Conservation (phyloP, 1,140 invertebrate species). For the Aphaenogaster rudis region DNA sequence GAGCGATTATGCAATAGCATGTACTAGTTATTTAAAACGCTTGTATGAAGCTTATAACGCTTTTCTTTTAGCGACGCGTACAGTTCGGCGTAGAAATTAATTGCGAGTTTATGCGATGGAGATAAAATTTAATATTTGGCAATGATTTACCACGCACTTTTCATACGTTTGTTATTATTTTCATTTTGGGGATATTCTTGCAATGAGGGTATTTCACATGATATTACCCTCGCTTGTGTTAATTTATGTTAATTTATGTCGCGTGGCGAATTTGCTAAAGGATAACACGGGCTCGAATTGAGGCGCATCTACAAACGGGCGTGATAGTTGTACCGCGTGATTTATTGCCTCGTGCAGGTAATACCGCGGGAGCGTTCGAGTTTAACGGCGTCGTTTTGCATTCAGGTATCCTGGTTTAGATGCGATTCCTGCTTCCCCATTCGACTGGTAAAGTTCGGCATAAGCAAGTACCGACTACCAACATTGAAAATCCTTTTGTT, state of each 20-base stretch:
- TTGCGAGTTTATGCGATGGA: not conserved
- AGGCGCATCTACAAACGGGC: constrained; percentile 50
- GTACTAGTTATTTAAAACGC: constrained; percentile 12
- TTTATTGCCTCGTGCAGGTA: constrained; percentile 52
- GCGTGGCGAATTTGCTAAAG: constrained; percentile 59
- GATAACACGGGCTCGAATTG: constrained; percentile 55
- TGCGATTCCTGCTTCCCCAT: constrained; percentile 67
- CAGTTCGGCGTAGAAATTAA: constrained; percentile 15
- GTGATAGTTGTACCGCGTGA: constrained; percentile 58
- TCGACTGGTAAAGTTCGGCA: constrained; percentile 67
- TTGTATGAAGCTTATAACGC: not conserved
- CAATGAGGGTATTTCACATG: constrained; percentile 23
- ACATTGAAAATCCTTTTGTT: constrained; percentile 69
- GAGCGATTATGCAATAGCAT: not conserved
- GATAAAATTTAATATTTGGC: constrained; percentile 49
- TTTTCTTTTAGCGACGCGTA: not conserved
- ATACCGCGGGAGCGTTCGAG: constrained; percentile 39
- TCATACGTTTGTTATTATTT: constrained; percentile 29
- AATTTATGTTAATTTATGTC: constrained; percentile 62
- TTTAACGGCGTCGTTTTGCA: constrained; percentile 57
- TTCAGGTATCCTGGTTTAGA: constrained; percentile 72
- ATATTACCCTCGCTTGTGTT: constrained; percentile 37
- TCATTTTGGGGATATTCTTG: constrained; percentile 27
- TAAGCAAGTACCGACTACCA: constrained; percentile 60
- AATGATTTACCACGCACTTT: constrained; percentile 38